Conservation (phyloP, 1,140 invertebrate genomes). For the Drosophila ambigua region DNA sequence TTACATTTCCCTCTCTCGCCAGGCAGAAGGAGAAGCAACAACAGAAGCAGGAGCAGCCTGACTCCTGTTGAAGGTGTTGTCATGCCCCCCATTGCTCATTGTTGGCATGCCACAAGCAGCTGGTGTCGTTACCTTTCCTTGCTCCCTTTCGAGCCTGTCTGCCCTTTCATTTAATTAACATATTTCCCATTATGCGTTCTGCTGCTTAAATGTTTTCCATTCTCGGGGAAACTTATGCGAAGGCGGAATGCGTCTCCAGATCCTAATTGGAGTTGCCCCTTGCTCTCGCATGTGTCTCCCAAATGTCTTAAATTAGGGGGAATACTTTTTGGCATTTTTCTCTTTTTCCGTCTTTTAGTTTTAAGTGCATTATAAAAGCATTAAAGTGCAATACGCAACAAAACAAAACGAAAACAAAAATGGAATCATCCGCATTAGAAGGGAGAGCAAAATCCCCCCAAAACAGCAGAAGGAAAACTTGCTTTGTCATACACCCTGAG, state of each 20-base stretch:
- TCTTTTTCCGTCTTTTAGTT: conserved; percentile 34
- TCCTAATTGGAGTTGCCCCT: conserved; percentile 26
- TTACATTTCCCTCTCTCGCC: conserved; percentile 63
- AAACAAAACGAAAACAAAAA: neutral
- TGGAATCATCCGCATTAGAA: neutral
- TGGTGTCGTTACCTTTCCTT: conserved; percentile 54
- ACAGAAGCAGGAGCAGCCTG: conserved; percentile 13
- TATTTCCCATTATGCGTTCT: conserved; percentile 34
- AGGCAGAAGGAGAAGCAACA: conserved; percentile 23
- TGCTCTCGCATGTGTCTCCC: neutral
- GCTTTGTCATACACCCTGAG: conserved; percentile 51
- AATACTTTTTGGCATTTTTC: conserved; percentile 39
- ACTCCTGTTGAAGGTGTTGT: conserved; percentile 53
- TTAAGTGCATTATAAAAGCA: conserved; percentile 76
- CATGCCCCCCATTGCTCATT: conserved; percentile 60
- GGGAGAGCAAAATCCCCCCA: neutral
- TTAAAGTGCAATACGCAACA: conserved; percentile 64
- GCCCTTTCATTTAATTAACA: conserved; percentile 70
- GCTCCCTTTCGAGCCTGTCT: neutral
- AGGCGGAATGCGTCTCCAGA: no score
- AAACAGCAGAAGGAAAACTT: conserved; percentile 34
- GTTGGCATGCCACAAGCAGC: conserved; percentile 76
- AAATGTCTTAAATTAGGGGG: conserved; percentile 24
- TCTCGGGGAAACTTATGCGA: conserved; percentile 4
- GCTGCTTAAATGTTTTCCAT: conserved; percentile 38